A percentile compares a stretch with the other conserved stretches of the same genome.
Conservation (phyloP, 2,797 vertebrate genomes). For the Buphagus erythrorhynchus region DNA sequence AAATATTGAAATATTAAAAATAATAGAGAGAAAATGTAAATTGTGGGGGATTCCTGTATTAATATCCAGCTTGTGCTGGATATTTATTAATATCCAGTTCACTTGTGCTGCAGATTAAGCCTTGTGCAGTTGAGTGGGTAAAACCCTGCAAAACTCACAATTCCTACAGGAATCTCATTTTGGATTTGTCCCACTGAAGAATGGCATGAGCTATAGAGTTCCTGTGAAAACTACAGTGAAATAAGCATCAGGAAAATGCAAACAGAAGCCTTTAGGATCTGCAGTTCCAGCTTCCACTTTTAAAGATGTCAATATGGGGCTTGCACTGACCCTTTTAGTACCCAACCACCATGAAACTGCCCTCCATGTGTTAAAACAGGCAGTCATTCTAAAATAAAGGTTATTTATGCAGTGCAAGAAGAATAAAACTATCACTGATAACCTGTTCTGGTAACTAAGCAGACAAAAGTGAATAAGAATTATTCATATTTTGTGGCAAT, state of each 20-base stretch:
- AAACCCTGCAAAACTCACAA: not conserved
- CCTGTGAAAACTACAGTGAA: not conserved
- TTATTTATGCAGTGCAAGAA: not conserved
- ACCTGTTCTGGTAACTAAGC: not conserved
- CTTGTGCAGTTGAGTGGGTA: not conserved
- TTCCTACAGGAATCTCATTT: not conserved
- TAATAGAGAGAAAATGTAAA: not conserved
- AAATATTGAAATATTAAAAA: not conserved
- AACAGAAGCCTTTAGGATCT: not conserved
- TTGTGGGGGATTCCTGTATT: too few relatives aligned
- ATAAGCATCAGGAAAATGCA: not conserved
- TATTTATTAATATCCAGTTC: not conserved
- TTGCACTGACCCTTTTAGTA: not conserved
- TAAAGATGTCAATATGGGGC: rapidly evolving
- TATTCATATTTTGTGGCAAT: not conserved
- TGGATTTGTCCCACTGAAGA: not conserved
- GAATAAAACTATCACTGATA: not conserved
- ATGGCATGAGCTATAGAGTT: rapidly evolving
- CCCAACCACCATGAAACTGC: not conserved
- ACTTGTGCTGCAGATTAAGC: not conserved
- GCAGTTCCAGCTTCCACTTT: not conserved
- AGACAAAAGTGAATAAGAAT: not conserved
- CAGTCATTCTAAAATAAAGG: not conserved
- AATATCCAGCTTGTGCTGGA: not conserved
- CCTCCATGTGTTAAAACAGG: not conserved